Percentiles rank a stretch among this genome's conserved stretches.
phyloP scores from a whole-genome alignment of 2,113 vertebrate genomes.

The Anguilla japonica region DNA sequence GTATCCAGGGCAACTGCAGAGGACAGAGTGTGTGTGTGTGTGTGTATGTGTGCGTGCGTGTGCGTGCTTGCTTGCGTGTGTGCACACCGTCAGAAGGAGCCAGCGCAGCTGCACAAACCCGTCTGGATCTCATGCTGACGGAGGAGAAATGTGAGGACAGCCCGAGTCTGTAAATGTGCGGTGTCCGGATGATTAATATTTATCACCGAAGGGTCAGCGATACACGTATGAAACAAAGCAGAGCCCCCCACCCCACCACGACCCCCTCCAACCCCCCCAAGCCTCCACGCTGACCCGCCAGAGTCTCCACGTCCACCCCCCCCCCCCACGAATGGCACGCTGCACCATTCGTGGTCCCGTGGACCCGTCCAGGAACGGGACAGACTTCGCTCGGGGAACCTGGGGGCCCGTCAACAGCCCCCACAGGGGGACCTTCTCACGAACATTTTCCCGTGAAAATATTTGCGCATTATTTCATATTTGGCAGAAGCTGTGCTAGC shows the following conservation, averaged over 20 bases:
- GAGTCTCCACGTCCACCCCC: no score
- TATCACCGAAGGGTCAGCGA: neutral
- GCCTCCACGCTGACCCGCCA: no score
- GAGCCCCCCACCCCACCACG: neutral
- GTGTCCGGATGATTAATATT: neutral
- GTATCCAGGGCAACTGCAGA: neutral
- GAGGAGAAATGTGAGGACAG: neutral
- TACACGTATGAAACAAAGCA: neutral
- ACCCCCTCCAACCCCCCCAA: neutral
- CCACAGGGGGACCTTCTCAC: neutral
- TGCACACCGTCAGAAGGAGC: neutral
- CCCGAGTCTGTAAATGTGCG: neutral
- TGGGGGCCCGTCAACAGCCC: neutral
- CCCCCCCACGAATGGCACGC: neutral
- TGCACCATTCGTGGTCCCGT: neutral
- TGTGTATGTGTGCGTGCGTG: neutral
- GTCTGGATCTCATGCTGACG: neutral
- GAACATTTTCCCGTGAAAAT: constrained; percentile 1
- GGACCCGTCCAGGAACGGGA: neutral
- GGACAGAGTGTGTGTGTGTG: neutral
- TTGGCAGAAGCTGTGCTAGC: neutral
- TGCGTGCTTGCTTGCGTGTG: neutral
- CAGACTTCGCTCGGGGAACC: neutral
- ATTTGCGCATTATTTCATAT: constrained; percentile 18
- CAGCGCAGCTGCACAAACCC: neutral